Base-by-base conservation (phyloP, 2,888 invertebrate genomes). In the Callimorpha dominula region DNA sequence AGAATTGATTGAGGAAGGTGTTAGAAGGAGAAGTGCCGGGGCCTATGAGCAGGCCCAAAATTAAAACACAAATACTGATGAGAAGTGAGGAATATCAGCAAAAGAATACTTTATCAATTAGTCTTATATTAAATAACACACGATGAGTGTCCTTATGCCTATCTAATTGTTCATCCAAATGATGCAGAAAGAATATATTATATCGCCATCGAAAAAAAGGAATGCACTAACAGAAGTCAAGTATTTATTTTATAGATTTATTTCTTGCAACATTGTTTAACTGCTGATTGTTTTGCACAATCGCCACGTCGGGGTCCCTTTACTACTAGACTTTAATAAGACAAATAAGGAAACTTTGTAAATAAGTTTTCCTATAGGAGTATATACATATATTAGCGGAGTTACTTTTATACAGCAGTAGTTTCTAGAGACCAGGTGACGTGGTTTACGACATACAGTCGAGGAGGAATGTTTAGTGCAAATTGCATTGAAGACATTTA, bases 371-470 rank as follows among this genome's bases (percentile, higher is more conserved):
- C 12, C 42, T 49, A 40, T 63, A 20, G 40, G 15, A 17, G 60
- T 12, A 60, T 14, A 60, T 6, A 31, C 6, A 7, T 54, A 42
- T 68, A 81, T 81, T 83, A 75, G 67, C 72, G 74, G 75, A 85
- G 81, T 72, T 83, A 81, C 80, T 81, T 78, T 79, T 78, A 73
- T 77, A 77, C 75, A 81, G 73, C 76, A 81, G 74, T 79, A 79
- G 81, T 78, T 83, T 76, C 78, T 72, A 75, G 81, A 81, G 79
- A 79, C 72, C 81, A 83, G 84, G 83, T 81, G 84, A 86, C 87
- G 81, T 87, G 85, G 85, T 92, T 91, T 92, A 92, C 88, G 88
- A 88, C 86, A 79, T 86, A 85, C 88, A 87, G 85, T 83, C 86
- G 85, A 80, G 84, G 75, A 87, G 88, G 86, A 89, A 90, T 89